A percentile compares a stretch with the other conserved stretches of the same genome.
Evolutionary conservation across 2,888 invertebrate genomes (phyloP).

Genomic region (Pseudococcus longispinus): DNA sequence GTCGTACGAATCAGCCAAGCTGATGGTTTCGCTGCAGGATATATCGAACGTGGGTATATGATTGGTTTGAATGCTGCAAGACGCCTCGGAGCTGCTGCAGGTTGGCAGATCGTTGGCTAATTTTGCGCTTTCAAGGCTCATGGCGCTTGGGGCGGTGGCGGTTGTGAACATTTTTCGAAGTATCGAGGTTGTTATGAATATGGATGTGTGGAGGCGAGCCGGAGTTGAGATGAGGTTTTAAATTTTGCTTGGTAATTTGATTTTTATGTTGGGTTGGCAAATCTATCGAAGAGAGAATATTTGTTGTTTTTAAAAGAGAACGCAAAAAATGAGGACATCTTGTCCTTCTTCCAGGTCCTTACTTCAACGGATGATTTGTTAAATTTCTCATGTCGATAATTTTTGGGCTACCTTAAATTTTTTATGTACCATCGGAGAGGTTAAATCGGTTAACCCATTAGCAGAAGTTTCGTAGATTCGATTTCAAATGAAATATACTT

Average conservation of each 20-base stretch:
- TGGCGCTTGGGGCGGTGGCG: background rate
- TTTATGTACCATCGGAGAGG: background rate
- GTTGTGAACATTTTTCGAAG: background rate
- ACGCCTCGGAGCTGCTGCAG: conserved; percentile 15
- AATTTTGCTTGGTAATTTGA: background rate
- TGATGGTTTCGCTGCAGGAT: background rate
- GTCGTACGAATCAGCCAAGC: background rate
- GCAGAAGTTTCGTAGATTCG: too few species aligned
- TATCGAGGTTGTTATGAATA: background rate
- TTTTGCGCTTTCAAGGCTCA: background rate
- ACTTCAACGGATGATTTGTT: too few species aligned
- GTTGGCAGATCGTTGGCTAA: conserved; percentile 4
- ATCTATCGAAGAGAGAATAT: too few species aligned
- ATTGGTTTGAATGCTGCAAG: background rate
- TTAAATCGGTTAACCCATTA: background rate
- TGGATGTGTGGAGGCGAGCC: background rate
- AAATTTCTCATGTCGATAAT: too few species aligned
- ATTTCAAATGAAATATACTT: too few species aligned
- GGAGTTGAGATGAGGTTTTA: background rate
- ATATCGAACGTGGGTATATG: background rate
- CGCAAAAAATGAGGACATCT: too few species aligned
- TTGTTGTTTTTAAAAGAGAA: too few species aligned
- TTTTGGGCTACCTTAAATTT: too few species aligned
- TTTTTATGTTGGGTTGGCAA: background rate
- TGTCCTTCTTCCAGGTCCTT: too few species aligned